These are phyloP conservation scores for Budorcas taxicolor DNA, from an alignment of 2,113 vertebrate species.

Conservation along the genomic window DNA sequence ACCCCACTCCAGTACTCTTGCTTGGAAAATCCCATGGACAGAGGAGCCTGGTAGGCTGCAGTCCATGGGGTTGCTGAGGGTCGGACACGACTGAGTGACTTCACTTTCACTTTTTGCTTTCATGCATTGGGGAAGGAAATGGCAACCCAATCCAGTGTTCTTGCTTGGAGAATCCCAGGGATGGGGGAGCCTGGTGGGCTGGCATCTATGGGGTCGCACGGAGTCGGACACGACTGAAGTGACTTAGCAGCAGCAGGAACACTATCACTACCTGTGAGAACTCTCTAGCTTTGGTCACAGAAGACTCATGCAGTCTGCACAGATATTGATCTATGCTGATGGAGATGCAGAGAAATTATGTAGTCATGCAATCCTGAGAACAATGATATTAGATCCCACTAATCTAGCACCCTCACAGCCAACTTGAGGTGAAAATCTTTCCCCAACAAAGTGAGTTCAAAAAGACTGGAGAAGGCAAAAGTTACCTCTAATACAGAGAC, in stretches of 20 bases:
- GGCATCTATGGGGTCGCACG: rapidly evolving
- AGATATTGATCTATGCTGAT: background rate
- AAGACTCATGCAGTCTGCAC: background rate
- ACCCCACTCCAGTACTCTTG: too few species aligned
- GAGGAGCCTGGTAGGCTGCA: too few species aligned
- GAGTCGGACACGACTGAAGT: too few species aligned
- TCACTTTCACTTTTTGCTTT: too few species aligned
- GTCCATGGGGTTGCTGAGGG: too few species aligned
- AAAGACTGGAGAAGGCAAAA: background rate
- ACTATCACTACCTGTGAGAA: background rate
- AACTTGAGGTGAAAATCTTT: background rate
- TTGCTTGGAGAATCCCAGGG: too few species aligned
- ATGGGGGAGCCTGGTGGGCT: too few species aligned
- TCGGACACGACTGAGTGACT: too few species aligned
- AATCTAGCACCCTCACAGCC: background rate
- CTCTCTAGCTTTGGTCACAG: background rate
- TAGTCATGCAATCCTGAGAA: background rate
- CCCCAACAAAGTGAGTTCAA: background rate
- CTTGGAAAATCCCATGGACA: too few species aligned
- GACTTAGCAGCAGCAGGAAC: too few species aligned
- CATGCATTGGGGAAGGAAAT: too few species aligned
- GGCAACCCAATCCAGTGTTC: too few species aligned
- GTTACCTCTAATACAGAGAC: background rate
- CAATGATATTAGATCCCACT: background rate
- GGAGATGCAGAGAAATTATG: background rate